phyloP scores from a whole-genome alignment of 2,888 invertebrate genomes.

The Eurytoma californica region DNA sequence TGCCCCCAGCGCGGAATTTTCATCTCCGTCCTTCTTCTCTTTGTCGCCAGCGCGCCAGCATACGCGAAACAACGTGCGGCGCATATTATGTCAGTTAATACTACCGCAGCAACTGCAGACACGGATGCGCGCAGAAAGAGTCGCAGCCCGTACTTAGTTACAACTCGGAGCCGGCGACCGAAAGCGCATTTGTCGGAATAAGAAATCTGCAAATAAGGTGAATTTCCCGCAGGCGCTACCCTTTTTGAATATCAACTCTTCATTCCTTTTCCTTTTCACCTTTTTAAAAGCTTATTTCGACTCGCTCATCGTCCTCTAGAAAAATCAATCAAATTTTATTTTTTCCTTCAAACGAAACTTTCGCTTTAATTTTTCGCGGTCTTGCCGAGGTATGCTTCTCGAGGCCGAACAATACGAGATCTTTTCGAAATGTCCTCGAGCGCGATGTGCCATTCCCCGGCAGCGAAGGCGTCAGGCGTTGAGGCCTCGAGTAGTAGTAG shows the following conservation, averaged over 20 bases:
- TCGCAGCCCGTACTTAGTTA: too few relatives aligned
- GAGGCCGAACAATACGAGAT: conserved; percentile 37
- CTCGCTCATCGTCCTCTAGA: neutral
- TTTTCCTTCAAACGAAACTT: too few relatives aligned
- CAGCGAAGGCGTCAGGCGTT: neutral
- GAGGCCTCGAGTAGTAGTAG: conserved; percentile 2
- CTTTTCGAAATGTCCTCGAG: conserved; percentile 29
- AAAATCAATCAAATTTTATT: too few relatives aligned
- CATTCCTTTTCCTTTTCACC: conserved; percentile 4
- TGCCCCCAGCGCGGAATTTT: neutral
- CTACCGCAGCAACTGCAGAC: neutral
- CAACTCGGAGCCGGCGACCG: neutral
- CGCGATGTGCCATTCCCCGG: conserved; percentile 27
- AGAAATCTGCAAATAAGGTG: conserved; percentile 37
- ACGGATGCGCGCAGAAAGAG: neutral
- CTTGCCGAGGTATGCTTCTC: neutral
- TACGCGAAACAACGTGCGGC: conserved; percentile 30
- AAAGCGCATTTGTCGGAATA: conserved; percentile 12
- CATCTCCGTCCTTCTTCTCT: neutral
- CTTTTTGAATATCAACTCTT: conserved; percentile 61
- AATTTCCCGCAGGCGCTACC: conserved; percentile 51
- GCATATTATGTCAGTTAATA: conserved; percentile 44
- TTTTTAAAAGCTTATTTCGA: conserved; percentile 11
- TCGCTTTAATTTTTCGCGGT: too few relatives aligned
- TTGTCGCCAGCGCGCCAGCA: neutral